Evolutionary conservation across 2,888 invertebrate genomes (phyloP), one percentile per base, ranked within the genome.

Genomic region (Oscheius sp.): DNA sequence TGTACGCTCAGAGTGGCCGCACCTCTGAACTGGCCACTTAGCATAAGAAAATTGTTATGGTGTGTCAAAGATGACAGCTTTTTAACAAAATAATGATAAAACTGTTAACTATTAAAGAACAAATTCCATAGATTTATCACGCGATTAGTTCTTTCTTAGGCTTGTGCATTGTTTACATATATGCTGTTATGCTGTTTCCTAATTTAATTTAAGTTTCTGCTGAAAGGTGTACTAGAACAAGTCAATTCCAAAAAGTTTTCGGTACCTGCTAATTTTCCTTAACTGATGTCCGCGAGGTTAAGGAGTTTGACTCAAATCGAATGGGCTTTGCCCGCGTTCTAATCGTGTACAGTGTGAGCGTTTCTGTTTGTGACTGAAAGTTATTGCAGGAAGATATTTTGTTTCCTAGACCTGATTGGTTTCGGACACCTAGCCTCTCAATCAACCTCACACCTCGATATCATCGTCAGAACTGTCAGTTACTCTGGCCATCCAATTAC

Each of bases 221-320:
- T 21, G 21, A 21, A 21, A 21, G 21, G 21, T 21, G 21, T 21
- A 21, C 21, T 21, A 21, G 21, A 21, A 21, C 21, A 21, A 21
- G 21, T 21, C 21, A 21, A 21, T 21, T 21, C 21, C 21, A 21
- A 21, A 21, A 21, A 21, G 21, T 21, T 21, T 21, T 0, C 21
- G 21, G 21, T 21, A 21, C 21, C 21, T 21, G 21, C 0, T 21
- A 21, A 21, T 21, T 21, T 21, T 21, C 21, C 21, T 21, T 21
- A 21, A 21, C 68, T 68, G 68, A 37, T 68, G 68, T 68, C 68
- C 68, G 68, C 53, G 68, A 55, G 68, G 68, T 68, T 68, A 68
- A 68, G 68, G 68, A 68, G 68, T 68, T 68, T 68, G 68, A 68
- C 68, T 68, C 68, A 68, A 68, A 68, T 68, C 68, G 55, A 68